Evolutionary conservation across 2,888 invertebrate species (phyloP), one percentile per base, ranked within the genome.

Genomic region (Tanypteryx hageni): DNA sequence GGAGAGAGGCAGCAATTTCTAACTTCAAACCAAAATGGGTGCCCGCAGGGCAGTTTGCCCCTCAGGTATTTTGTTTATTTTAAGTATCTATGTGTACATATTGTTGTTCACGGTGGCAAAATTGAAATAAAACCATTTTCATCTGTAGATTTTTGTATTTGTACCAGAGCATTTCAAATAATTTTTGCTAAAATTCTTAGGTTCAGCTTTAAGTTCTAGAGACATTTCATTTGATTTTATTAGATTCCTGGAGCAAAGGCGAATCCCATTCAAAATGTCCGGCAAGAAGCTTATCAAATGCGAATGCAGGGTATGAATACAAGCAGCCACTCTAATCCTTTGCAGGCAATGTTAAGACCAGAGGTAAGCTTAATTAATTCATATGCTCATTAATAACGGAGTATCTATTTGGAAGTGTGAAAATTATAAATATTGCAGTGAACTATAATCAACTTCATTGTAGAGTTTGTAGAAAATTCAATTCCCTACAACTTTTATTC

Each of bases 11-110:
- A 94, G 93, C 93, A 27, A 93, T 94, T 92, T 93, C 96, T 93
- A 95, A 96, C 94, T 96, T 96, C 94, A 96, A 96, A 93, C 97
- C 98, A 8, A 97, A 97, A 94, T 98, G 97, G 95, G 95, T 96
- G 22, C 96, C 97, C 91, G 95, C 97, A 76, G 97, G 98, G 92
- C 98, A 98, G 95, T 98, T 98, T 95, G 97, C 97, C 0, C 98
- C 99, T 0, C 96, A 95, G 94, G 97, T 97, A 94, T 44, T 44
- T 44, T 44, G 44, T 1, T 44, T 44, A 44, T 44, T 44, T 44
- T 44, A 44, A 44, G 44, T 5, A 44, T 44, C 44, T 3, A 44
- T 44, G 44, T 1, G 44, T 44, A 44, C 44, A 44, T 44, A 44
- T 44, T 44, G 5, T 3, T 44, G 44, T 44, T 44, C 44, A 44